These are phyloP conservation scores for Carlito syrichta DNA, from an alignment of 2,113 vertebrate genomes.

Conservation along the genomic window DNA sequence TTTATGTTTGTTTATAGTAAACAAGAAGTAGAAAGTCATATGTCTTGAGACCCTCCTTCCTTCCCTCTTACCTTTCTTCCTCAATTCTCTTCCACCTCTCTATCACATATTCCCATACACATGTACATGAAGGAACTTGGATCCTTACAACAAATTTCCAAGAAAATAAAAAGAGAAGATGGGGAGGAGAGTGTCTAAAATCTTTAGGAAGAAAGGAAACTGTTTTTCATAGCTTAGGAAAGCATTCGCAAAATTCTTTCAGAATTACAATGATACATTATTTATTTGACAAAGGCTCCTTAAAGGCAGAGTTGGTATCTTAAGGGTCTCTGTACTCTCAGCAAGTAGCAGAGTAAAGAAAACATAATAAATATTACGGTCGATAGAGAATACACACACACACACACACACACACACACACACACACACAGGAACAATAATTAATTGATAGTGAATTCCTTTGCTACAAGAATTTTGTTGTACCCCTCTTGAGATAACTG, in stretches of 20 bases:
- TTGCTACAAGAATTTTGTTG: background rate
- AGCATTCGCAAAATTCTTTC: conserved; percentile 19
- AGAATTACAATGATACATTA: conserved; percentile 1
- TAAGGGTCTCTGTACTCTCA: background rate
- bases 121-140: background rate
- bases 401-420: background rate
- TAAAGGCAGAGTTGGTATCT: background rate
- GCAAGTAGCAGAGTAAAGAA: background rate
- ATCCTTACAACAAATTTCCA: background rate
- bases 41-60: background rate
- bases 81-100: background rate
- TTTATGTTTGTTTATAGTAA: background rate
- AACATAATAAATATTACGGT: background rate
- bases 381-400: background rate
- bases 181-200: background rate
- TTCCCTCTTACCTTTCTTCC: background rate
- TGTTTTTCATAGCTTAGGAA: background rate
- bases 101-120: background rate
- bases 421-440: background rate
- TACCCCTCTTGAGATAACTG: background rate
- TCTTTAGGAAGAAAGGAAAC: background rate
- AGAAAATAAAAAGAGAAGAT: conserved; percentile 1
- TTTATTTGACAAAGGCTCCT: conserved; percentile 31
- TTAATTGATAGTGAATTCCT: background rate
- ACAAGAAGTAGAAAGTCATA: background rate